Percentiles rank a stretch among this genome's conserved stretches.
Evolutionary conservation across 2,888 invertebrate genomes (phyloP).

Genomic region (Cephus spinipes): DNA sequence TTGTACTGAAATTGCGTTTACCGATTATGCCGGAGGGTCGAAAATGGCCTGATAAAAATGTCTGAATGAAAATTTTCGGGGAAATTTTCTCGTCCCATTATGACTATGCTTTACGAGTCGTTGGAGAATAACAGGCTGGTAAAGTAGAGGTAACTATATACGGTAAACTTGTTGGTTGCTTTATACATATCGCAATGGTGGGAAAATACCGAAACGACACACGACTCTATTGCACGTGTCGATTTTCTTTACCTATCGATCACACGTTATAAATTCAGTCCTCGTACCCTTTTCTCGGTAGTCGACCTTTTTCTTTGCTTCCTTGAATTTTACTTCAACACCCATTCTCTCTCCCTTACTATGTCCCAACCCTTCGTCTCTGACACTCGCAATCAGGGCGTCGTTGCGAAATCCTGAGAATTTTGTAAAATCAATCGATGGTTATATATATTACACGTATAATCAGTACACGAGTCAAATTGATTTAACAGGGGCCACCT

Average conservation of each 20-base stretch:
- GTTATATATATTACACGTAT: not conserved
- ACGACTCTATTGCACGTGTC: not conserved
- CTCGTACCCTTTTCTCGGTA: conserved; percentile 10
- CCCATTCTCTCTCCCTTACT: conserved; percentile 20
- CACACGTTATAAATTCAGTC: not conserved
- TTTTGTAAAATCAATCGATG: not conserved
- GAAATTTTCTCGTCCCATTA: not conserved
- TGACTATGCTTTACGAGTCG: not conserved
- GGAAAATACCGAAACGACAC: conserved; percentile 29
- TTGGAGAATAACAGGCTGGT: not conserved
- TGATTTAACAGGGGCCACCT: not conserved
- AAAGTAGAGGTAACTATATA: not conserved
- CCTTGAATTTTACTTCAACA: not conserved
- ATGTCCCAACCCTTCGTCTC: not conserved
- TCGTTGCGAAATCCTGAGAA: not conserved
- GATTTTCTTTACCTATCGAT: conserved; percentile 4
- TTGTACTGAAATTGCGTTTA: conserved; percentile 36
- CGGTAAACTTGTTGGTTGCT: not conserved
- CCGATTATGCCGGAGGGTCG: conserved; percentile 47
- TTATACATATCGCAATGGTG: not conserved
- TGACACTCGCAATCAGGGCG: not conserved
- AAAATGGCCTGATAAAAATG: conserved; percentile 41
- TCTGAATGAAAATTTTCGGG: conserved; percentile 40
- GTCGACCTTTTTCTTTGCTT: not conserved
- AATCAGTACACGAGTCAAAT: not conserved